phyloP scores from a whole-genome alignment of 37 sponge, comb jelly and placozoan genomes.

The Bolinopsis microptera region DNA sequence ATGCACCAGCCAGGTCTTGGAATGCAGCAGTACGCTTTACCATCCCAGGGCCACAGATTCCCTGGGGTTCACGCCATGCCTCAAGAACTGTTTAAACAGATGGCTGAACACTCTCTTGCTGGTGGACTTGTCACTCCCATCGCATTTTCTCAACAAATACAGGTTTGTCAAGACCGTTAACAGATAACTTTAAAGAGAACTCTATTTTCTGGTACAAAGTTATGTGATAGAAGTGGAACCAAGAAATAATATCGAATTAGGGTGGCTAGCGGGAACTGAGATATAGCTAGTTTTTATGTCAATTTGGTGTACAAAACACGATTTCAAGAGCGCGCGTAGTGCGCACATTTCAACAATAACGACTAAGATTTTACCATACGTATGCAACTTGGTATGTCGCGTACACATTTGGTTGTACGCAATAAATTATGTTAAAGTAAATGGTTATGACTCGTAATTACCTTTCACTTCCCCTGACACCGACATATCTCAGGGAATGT shows the following conservation, averaged over 20 bases:
- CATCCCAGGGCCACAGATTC: neutral
- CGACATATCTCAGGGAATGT: neutral
- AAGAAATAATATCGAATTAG: neutral
- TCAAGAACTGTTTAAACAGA: neutral
- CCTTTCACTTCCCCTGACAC: too few species aligned
- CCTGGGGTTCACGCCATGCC: neutral
- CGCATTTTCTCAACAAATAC: neutral
- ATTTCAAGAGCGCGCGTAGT: neutral
- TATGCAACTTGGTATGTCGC: neutral
- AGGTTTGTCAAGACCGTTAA: neutral
- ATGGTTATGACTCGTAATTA: too few species aligned
- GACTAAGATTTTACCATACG: neutral
- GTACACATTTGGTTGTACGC: neutral
- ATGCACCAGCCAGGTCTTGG: neutral
- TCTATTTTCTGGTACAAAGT: too few species aligned
- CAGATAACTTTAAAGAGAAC: too few species aligned
- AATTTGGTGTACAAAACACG: neutral
- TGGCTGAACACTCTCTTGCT: neutral
- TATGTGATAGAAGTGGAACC: too few species aligned
- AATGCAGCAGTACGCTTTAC: constrained; percentile 13
- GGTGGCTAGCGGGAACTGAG: neutral
- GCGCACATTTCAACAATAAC: neutral
- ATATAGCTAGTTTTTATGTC: neutral
- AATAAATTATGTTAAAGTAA: too few species aligned
- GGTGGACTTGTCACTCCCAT: neutral